Evolutionary conservation across 1,140 invertebrate genomes (phyloP), one percentile per base, ranked within the genome.

Genomic region (Cylas formicarius): DNA sequence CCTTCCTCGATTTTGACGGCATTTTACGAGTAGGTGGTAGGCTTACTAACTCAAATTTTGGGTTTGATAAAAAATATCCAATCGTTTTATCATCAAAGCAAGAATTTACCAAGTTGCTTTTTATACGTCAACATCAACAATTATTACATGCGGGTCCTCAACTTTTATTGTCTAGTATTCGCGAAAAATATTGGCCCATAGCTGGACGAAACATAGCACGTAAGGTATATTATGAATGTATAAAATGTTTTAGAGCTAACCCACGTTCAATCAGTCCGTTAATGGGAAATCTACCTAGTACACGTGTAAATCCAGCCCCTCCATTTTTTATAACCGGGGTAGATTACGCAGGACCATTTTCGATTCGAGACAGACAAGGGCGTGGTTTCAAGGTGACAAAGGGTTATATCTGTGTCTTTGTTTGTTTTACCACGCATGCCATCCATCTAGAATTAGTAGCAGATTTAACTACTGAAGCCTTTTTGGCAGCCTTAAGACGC

Each of bases 1-100:
- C 60, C 7, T 55, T 59, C 37, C 10, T 61, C 1, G 65, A 68
- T 40, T 10, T 59, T 10, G n/a, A 57, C 8, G 57, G 57, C 4
- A 28, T 68, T 11, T 26, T 72, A 24, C 49, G 67, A 14, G 67
- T 71, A 2, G 68, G 68, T 4, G 64, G 68, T 13, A 41, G 68
- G 42, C 24, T 71, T 2, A 34, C 39, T n/a, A 40, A 67, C 23
- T 43, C 64, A 1, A 33, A 38, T n/a, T 13, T 50, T 14, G 5
- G 56, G 24, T 32, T 43, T 27, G 40, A 56, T 33, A 44, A 42
- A 20, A 57, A 55, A 41, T 52, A 61, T 55, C 63, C 60, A 8
- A 56, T 63, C 14, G 13, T 66, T 3, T 26, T 70, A 13, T 57
- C 58, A 29, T 9, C n/a, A 6, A 48, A 47, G 26, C 13, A 37